Base-by-base conservation (phyloP, 2,113 vertebrate genomes). In the Ranitomeya imitator region DNA sequence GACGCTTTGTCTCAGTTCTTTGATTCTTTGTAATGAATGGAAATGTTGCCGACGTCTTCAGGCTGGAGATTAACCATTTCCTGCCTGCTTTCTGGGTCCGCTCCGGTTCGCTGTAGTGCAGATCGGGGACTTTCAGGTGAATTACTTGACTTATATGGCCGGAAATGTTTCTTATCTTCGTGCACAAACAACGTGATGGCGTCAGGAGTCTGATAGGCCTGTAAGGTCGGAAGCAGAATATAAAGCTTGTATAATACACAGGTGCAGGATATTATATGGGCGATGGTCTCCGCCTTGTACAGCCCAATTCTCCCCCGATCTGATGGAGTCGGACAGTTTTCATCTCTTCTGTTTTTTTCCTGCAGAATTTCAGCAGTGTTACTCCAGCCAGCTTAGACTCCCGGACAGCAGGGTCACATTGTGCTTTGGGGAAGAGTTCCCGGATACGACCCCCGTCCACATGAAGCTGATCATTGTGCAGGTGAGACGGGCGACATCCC, bases 341-440 rank as follows among this genome's bases (percentile, higher is more conserved):
- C 13, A 31, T 12, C 54, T 69, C 0, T 15, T 67, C 6, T 76
- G 55, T 45, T 31, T 86, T 0, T 91, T 8, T 92, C 91, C 81
- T 55, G 4, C 92, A 99, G 98, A 97, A 37, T 91, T 99, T 52
- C 97, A 99, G 91, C 93, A 97, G 18, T 97, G 95, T 90, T 97
- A 97, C 78, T 95, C 94, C 76, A 96, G 91, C 91, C 97, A 97
- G 91, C 92, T 94, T 85, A 93, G 95, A n/a, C 93, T 96, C 37
- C 98, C 97, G 0, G 97, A 99, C 45, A 94, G 96, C 82, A 95
- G 94, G 9, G 95, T 98, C 65, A 95, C 94, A 26, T 93, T 99
- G 87, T 99, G 98, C 92, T 99, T 99, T 0, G 98, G 98, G 79
- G 98, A 99, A 79, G 98, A 99, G 89, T 98, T 99, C 88, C 96